phyloP scores from a whole-genome alignment of 2,888 invertebrate genomes.

The Scrobipalpa atriplicella region DNA sequence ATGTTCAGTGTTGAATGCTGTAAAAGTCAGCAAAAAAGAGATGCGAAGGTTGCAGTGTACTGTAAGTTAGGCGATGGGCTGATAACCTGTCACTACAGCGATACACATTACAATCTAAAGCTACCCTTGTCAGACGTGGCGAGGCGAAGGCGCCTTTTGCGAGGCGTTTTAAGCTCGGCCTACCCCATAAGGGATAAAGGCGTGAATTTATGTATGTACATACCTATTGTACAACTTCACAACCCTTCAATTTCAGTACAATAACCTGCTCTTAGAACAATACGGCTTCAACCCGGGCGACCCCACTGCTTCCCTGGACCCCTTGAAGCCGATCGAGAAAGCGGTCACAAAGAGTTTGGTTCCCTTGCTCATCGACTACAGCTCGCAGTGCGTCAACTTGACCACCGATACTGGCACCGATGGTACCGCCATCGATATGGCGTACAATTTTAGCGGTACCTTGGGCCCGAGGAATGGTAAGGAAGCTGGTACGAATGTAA shows the following conservation, averaged over 20 bases:
- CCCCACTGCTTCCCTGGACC: neutral
- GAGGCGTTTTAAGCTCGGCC: too few species aligned
- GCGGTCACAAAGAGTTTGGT: neutral
- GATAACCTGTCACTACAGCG: too few species aligned
- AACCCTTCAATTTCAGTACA: constrained; percentile 40
- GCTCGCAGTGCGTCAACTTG: constrained; percentile 37
- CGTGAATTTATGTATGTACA: too few species aligned
- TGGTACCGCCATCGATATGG: neutral
- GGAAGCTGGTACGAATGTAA: neutral
- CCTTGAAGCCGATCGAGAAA: neutral
- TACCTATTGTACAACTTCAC: neutral
- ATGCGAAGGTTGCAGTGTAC: too few species aligned
- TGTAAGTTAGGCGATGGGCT: too few species aligned
- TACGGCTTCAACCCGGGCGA: constrained; percentile 44
- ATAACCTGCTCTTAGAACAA: constrained; percentile 44
- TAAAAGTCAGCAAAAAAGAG: too few species aligned
- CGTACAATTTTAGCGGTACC: neutral
- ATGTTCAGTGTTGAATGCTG: too few species aligned
- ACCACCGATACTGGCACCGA: neutral
- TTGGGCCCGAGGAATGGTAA: neutral
- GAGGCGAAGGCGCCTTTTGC: too few species aligned
- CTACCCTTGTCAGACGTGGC: too few species aligned
- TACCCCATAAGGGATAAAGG: too few species aligned
- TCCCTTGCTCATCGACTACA: constrained; percentile 44
- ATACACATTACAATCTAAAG: too few species aligned